These are phyloP conservation scores for Lepeophtheirus nordmannii DNA, from an alignment of 2,888 invertebrate species.

Conservation along the genomic window DNA sequence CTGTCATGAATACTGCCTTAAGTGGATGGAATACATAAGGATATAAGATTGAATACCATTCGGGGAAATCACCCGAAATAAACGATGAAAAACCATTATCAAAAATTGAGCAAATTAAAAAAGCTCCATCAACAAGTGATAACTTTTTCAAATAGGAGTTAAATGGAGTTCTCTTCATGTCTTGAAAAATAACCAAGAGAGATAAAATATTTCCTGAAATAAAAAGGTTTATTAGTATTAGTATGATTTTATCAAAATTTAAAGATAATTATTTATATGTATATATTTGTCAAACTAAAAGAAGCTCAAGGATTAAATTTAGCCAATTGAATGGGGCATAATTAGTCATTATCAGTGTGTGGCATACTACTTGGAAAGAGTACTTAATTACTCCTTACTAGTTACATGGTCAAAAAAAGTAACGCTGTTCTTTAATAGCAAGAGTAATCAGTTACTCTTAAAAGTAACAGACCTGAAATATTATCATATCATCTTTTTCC, in stretches of 20 bases:
- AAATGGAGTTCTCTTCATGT: constrained; percentile 3
- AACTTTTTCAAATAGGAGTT: constrained; percentile 2
- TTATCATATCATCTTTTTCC: too few species aligned
- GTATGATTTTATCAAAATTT: neutral
- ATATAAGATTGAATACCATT: neutral
- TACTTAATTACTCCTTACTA: too few species aligned
- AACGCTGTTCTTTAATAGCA: too few species aligned
- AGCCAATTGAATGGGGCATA: too few species aligned
- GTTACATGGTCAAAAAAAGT: too few species aligned
- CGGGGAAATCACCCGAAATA: neutral
- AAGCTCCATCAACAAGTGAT: neutral
- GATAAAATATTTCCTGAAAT: constrained; percentile 1
- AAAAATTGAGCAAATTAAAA: constrained; percentile 1
- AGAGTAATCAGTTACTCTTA: too few species aligned
- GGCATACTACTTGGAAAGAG: too few species aligned
- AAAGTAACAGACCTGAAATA: too few species aligned
- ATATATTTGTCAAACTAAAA: too few species aligned
- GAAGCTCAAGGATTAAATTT: too few species aligned
- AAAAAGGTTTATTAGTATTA: neutral
- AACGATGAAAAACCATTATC: constrained; percentile 2
- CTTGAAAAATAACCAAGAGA: neutral
- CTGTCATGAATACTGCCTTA: constrained; percentile 2
- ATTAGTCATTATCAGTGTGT: too few species aligned
- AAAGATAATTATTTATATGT: too few species aligned
- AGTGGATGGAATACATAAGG: constrained; percentile 3